Percentiles rank a stretch among this genome's conserved stretches.
These are phyloP conservation scores for Xiphophorus birchmanni DNA, from an alignment of 2,797 vertebrate genomes.

Conservation along the genomic window DNA sequence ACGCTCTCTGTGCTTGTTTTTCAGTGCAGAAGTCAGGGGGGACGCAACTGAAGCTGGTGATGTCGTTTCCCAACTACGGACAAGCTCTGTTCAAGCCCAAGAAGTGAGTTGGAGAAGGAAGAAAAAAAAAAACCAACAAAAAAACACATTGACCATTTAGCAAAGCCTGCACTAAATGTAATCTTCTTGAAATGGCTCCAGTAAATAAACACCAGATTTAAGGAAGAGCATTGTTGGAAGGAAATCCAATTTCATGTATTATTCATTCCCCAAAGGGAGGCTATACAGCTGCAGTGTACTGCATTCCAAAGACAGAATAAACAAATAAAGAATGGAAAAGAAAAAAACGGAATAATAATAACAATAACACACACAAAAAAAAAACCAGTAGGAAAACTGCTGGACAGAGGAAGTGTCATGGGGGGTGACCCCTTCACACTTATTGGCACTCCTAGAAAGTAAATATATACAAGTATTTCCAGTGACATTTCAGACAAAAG, in stretches of 20 bases:
- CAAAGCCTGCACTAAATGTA: neutral
- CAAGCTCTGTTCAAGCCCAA: slow-evolving; percentile 87
- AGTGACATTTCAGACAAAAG: too few relatives aligned
- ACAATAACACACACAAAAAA: neutral
- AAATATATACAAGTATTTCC: too few relatives aligned
- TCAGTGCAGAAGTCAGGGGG: slow-evolving; percentile 86
- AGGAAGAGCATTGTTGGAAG: neutral
- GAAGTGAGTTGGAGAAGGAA: slow-evolving; percentile 76
- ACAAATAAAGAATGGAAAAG: neutral
- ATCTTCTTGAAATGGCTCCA: neutral
- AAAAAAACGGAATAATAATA: neutral
- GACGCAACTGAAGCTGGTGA: slow-evolving; percentile 86
- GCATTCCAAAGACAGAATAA: neutral
- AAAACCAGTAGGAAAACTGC: neutral
- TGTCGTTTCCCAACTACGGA: slow-evolving; percentile 84
- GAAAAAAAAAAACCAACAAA: neutral
- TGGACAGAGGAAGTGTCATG: too few relatives aligned
- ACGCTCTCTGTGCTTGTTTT: slow-evolving; percentile 50
- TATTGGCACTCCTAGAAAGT: too few relatives aligned
- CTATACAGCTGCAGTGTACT: neutral
- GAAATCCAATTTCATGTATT: neutral
- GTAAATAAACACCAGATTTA: neutral
- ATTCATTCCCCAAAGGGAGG: neutral
- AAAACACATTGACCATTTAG: neutral
- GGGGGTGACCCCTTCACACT: too few relatives aligned